These are phyloP conservation scores for Archips xylosteana DNA, from an alignment of 2,888 invertebrate genomes.

Conservation along the genomic window DNA sequence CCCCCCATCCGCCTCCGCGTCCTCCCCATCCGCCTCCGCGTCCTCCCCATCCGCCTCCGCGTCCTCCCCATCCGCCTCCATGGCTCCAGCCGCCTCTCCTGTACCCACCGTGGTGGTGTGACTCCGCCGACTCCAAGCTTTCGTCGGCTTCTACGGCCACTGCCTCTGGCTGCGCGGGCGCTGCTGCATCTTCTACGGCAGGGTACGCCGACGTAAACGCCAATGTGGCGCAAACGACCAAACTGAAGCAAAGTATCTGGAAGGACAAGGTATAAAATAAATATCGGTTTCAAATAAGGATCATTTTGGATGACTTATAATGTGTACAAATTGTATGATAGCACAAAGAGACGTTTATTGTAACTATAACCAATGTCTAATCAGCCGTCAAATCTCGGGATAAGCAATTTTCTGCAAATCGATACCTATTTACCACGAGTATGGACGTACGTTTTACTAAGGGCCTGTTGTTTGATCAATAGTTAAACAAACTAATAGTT, in stretches of 20 bases:
- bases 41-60: conserved; percentile 8
- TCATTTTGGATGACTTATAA: background rate
- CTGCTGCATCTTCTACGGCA: conserved; percentile 42
- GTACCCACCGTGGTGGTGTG: conserved; percentile 38
- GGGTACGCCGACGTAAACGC: conserved; percentile 62
- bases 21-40: conserved; percentile 9
- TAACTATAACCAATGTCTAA: no score
- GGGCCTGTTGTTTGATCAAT: no score
- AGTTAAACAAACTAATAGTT: no score
- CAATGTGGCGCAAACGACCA: conserved; percentile 61
- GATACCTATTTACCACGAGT: no score
- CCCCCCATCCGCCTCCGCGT: background rate
- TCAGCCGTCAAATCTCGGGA: no score
- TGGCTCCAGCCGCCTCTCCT: conserved; percentile 35
- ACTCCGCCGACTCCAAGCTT: conserved; percentile 49
- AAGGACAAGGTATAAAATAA: conserved; percentile 42
- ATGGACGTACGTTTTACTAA: no score
- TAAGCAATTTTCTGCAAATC: no score
- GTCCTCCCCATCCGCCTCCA: conserved; percentile 5
- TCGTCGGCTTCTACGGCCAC: conserved; percentile 41
- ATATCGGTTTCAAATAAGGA: background rate
- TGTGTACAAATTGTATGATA: no score
- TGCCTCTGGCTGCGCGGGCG: conserved; percentile 29
- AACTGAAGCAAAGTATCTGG: conserved; percentile 58
- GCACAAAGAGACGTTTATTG: no score